Evolutionary conservation across 1,140 invertebrate genomes (phyloP), one percentile per base, ranked within the genome.

Genomic region (Pantala flavescens): DNA sequence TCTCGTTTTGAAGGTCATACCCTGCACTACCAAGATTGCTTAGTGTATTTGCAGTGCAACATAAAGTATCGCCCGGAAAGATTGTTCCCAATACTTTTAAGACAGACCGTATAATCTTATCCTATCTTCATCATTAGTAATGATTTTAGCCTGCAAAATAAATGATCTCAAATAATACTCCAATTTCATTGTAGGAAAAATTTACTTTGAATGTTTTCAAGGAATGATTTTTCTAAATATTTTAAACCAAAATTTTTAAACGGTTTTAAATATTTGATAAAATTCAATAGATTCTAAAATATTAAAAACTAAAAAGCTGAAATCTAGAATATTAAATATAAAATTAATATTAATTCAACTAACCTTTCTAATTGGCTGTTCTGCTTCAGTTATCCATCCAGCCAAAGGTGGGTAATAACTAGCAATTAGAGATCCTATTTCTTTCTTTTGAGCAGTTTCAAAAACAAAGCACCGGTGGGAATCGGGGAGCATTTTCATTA

Each of bases 401-500:
- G 93, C 93, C 63, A 97, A 84, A 14, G 88, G 84, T 0, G 95
- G 94, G 79, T 90, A 95, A 81, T 98, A 98, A 63, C 94, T 95
- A 2, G 94, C 93, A 78, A 97, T 95, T 24, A 98, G 83, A 80
- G 93, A 93, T 7, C 95, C 95, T 75, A 97, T 95, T 84, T 97
- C 95, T 77, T 90, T 87, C 81, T 97, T 97, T 79, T 94, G 92
- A 14, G 86, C 81, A 0, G 94, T 96, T 82, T 97, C 95, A 80
- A 98, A 96, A 19, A 97, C 95, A 82, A 96, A 96, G 83, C 94
- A 97, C 78, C 94, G 93, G 84, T 90, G 91, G 70, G 87, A 87
- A 74, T 86, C 88, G 49, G 82, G 86, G 77, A 86, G 86, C 76
- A 87, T 88, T 78, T 88, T 84, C 49, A 89, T 83, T 74, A 89